A percentile compares a stretch with the other conserved stretches of the same genome.
Evolutionary conservation across 1,140 invertebrate genomes (phyloP).

Genomic region (Babylonia areolata): DNA sequence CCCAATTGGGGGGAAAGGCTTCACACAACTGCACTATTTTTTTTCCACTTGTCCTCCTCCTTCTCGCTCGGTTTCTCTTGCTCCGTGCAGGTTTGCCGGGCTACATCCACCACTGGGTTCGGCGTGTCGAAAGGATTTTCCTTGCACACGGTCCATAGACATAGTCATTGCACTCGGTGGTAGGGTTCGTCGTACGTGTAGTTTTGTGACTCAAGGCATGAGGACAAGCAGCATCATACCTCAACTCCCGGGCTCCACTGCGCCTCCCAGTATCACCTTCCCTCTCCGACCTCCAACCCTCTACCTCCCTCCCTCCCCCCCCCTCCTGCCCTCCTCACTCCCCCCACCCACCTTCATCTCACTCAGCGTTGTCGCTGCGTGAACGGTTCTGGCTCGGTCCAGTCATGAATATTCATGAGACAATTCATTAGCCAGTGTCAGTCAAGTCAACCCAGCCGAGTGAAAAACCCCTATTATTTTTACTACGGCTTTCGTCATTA

Average conservation of each 20-base stretch:
- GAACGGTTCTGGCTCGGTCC: too few relatives aligned
- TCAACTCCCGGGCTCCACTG: too few relatives aligned
- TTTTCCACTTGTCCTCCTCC: neutral
- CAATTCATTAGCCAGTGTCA: neutral
- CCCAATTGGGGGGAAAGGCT: neutral
- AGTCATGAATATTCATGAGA: conserved; percentile 1
- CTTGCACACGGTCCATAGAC: neutral
- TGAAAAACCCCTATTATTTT: neutral
- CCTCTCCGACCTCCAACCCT: neutral
- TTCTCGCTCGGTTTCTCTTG: neutral
- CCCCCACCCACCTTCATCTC: neutral
- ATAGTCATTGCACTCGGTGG: neutral
- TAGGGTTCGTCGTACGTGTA: neutral
- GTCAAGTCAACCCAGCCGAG: too few relatives aligned
- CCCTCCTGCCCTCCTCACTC: neutral
- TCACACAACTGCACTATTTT: conserved; percentile 3
- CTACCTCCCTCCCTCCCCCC: neutral
- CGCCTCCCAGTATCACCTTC: neutral
- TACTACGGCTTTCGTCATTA: neutral
- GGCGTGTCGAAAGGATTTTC: neutral
- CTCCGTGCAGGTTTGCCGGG: neutral
- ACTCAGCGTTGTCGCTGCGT: neutral
- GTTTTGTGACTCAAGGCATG: neutral
- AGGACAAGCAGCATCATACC: neutral
- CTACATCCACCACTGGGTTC: neutral